Conservation (phyloP, 2,113 vertebrate species). For the Melanerpes aurifrons region DNA sequence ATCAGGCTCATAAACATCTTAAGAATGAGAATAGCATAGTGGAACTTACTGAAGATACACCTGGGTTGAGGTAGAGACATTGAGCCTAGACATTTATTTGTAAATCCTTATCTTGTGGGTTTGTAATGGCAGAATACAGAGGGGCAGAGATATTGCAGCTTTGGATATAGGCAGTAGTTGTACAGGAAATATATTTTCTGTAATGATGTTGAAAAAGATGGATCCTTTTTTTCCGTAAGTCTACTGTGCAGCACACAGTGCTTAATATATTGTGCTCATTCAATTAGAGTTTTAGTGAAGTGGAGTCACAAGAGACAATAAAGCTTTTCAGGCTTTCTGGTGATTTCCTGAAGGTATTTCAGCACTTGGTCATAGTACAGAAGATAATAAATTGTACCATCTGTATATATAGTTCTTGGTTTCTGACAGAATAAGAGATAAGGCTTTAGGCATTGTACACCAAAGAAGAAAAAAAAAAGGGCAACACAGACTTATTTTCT, state of each 20-base stretch:
- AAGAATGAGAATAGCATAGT: background rate
- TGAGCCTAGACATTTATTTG: background rate
- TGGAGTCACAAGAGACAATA: conserved; percentile 50
- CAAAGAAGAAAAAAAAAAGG: conserved; percentile 61
- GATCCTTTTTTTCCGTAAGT: background rate
- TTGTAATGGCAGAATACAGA: background rate
- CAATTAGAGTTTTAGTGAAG: conserved; percentile 61
- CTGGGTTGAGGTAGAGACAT: background rate
- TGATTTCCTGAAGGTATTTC: conserved; percentile 71
- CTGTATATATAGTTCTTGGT: conserved; percentile 52
- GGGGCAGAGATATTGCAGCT: background rate
- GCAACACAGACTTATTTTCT: conserved; percentile 54
- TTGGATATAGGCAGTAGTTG: background rate
- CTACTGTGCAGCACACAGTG: background rate
- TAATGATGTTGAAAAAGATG: conserved; percentile 39
- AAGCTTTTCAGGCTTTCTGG: conserved; percentile 60
- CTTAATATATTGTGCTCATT: conserved; percentile 60
- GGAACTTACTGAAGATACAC: background rate
- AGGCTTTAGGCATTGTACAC: conserved; percentile 38
- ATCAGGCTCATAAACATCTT: background rate
- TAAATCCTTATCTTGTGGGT: background rate
- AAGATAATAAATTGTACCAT: conserved; percentile 50
- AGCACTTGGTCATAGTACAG: conserved; percentile 59
- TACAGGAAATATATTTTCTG: background rate
- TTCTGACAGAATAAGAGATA: conserved; percentile 66